Base-by-base conservation (phyloP, 2,797 vertebrate species). In the Tinamus major region DNA sequence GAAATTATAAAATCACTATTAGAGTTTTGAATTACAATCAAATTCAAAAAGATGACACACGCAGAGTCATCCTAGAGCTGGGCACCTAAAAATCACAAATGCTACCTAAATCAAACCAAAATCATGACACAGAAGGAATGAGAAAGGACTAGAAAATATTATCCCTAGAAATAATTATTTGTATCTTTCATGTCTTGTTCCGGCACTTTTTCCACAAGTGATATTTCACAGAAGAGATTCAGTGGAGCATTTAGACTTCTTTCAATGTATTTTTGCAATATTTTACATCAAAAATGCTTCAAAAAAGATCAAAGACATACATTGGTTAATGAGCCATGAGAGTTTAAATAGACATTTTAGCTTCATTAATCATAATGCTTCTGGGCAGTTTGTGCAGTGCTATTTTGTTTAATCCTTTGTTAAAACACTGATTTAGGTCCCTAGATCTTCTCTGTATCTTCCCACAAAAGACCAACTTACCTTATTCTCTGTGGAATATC, bases 371-470 rank as follows among this genome's bases (percentile, higher is more conserved):
- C 1, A 1, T 55, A 78, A 49, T 19, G 75, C 46, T 65, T 75
- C 23, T 72, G 33, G 24, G 6, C 16, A 79, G 37, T 0, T 0
- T 59, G 53, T 86, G 5, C 1, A 5, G 7, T 33, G 20, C 42
- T 81, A 6, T 9, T 69, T 71, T 64, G 11, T 33, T 79, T 68
- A 55, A 35, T 68, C 11, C 7, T 55, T 59, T 55, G 12, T 65
- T 53, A 77, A 19, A 0, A 33, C 49, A 51, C 0, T 31, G 4
- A 10, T 89, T 75, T 53, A 23, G 41, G 2, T 64, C n/a, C 31
- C 20, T 26, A 59, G 11, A 17, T 51, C 46, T 87, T 85, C 51
- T 65, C 51, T 65, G 4, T n/a, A 4, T 21, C 8, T 80, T 85
- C n/a, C 75, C 37, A 67, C 15, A 85, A 61, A 26, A 65, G 46